phyloP scores from a whole-genome alignment of 2,888 invertebrate genomes.

The Clunio marinus region DNA sequence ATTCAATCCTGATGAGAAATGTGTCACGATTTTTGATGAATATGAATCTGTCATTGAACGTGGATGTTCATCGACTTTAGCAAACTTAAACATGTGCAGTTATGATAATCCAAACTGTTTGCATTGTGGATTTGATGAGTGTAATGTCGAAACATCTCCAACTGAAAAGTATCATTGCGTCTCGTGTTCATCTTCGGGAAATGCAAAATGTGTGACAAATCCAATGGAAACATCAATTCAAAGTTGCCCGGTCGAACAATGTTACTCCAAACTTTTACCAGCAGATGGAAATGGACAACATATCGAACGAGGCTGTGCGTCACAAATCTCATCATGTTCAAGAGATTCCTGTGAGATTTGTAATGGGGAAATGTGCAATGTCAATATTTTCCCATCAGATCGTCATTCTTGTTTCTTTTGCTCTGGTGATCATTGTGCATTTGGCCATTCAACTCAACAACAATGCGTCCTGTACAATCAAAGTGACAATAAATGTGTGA shows the following conservation, averaged over 20 bases:
- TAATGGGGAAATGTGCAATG: constrained; percentile 13
- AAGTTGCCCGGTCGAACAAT: not conserved
- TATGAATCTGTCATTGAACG: not conserved
- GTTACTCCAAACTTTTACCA: not conserved
- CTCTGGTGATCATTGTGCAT: not conserved
- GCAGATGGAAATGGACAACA: not conserved
- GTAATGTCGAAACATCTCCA: constrained; percentile 3
- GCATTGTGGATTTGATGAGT: constrained; percentile 5
- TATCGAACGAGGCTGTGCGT: constrained; percentile 25
- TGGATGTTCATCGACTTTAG: constrained; percentile 26
- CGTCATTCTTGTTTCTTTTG: constrained; percentile 16
- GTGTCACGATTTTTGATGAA: constrained; percentile 26
- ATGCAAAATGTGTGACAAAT: not conserved
- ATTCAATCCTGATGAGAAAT: not conserved
- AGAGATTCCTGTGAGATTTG: not conserved
- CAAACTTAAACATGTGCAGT: not conserved
- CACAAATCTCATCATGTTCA: not conserved
- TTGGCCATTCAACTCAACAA: not conserved
- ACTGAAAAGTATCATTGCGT: not conserved
- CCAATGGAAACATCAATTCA: not conserved
- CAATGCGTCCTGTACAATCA: not conserved
- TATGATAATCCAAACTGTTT: not conserved
- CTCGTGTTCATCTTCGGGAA: not conserved
- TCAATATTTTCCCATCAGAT: not conserved
- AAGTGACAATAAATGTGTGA: not conserved